These are phyloP conservation scores for Aleiodes sp. DNA, from an alignment of 1,140 invertebrate genomes.

Conservation along the genomic window DNA sequence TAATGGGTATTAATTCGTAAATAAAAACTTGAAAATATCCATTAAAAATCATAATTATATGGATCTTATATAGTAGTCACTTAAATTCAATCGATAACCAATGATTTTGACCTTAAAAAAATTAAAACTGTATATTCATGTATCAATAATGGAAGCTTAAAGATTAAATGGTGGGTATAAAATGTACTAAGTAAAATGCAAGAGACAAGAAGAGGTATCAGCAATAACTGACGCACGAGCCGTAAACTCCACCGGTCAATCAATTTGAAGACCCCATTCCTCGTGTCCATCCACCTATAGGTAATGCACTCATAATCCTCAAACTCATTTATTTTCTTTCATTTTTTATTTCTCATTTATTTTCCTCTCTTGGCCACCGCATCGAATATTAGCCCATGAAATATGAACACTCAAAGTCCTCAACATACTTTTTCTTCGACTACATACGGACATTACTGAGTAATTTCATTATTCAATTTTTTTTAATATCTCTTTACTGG, in stretches of 20 bases:
- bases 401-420: too few relatives aligned
- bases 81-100: conserved; percentile 20
- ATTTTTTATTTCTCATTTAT: neutral
- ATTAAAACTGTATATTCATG: conserved; percentile 31
- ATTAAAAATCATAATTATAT: conserved; percentile 26
- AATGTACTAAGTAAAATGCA: conserved; percentile 4
- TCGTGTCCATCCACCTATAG: conserved; percentile 23
- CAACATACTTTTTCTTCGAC: too few relatives aligned
- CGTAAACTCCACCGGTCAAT: conserved; percentile 35
- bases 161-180: neutral
- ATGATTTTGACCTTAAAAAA: conserved; percentile 22
- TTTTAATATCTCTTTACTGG: too few relatives aligned
- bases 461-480: too few relatives aligned
- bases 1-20: neutral
- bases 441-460: too few relatives aligned
- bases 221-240: conserved; percentile 34
- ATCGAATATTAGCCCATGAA: neutral
- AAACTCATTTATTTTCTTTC: neutral
- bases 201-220: conserved; percentile 10
- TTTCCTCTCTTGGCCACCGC: neutral
- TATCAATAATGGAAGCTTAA: conserved; percentile 21
- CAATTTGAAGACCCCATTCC: conserved; percentile 32
- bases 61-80: neutral
- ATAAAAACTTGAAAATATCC: conserved; percentile 4
- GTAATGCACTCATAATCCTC: conserved; percentile 30